Percentiles rank a stretch among this genome's conserved stretches.
Evolutionary conservation across 2,113 vertebrate genomes (phyloP).

Genomic region (Callipepla squamata): DNA sequence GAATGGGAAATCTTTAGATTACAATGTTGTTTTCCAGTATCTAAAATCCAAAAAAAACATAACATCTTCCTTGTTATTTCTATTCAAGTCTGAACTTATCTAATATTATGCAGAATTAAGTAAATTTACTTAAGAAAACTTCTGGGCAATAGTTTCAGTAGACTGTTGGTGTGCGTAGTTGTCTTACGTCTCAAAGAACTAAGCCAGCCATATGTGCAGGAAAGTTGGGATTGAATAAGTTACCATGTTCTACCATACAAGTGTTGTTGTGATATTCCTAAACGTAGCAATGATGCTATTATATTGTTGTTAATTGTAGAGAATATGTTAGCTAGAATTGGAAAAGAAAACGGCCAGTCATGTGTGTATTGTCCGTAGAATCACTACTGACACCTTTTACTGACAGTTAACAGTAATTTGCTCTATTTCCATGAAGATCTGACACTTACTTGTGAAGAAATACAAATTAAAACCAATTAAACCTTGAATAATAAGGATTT

Average conservation of each 20-base stretch:
- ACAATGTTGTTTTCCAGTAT: neutral
- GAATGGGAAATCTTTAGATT: neutral
- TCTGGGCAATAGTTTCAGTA: neutral
- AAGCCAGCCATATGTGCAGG: neutral
- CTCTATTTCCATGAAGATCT: neutral
- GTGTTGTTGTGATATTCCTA: neutral
- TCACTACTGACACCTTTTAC: neutral
- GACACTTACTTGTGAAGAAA: neutral
- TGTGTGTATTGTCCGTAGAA: neutral
- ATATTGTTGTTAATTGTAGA: neutral
- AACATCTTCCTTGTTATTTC: neutral
- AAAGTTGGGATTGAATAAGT: neutral
- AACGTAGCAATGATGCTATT: neutral
- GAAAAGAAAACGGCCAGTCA: neutral
- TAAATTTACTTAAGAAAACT: neutral
- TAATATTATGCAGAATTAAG: neutral
- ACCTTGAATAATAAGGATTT: neutral
- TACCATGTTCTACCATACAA: neutral
- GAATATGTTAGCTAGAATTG: neutral
- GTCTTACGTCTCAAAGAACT: neutral
- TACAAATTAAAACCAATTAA: neutral
- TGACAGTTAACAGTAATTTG: neutral
- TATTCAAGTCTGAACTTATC: neutral
- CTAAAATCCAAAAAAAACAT: neutral
- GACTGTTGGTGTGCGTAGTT: neutral